Evolutionary conservation across 2,888 invertebrate genomes (phyloP), one percentile per base, ranked within the genome.

Genomic region (Drosophila melanocephala): DNA sequence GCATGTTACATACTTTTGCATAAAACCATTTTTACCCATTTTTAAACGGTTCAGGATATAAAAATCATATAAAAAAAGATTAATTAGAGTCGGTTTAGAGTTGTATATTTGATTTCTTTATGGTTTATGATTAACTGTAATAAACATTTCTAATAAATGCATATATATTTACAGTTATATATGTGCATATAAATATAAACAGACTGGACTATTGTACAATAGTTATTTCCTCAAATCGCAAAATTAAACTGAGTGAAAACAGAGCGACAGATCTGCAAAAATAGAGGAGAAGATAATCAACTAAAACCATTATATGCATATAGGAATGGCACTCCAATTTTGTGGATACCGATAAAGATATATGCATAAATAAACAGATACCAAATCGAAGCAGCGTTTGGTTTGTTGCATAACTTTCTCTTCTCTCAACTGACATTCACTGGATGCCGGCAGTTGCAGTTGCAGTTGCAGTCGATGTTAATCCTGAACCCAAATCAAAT

Each of bases 401-500:
- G 12, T 30, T 50, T 16, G 12, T 6, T 16, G 26, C 57, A 14
- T 16, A 33, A 57, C 69, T 80, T 76, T 68, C 33, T 32, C 57
- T 74, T 76, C 77, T 39, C 68, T 22, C 74, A 60, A 57, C 65
- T 26, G 47, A 16, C 55, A 53, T 52, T 52, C 12, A 32, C 32
- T 16, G 32, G n/a, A 39, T 28, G 32, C 37, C 50, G 7, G 3
- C 33, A 12, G 33, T 32, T 10, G 32, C 22, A 44, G 39, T 61
- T 37, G 10, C 35, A 44, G 37, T 55, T 42, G 6, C 28, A 61
- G 19, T 37, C 50, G 37, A 44, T 74, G 28, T 58, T 68, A 79
- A 65, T 62, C 52, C 44, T 47, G 28, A 35, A 55, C 47, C 42
- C 77, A 53, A 76, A 80, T 80, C 69, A 72, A 60, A 58, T 74